Evolutionary conservation across 2,113 vertebrate genomes (phyloP).

Genomic region (Gila orcuttii): DNA sequence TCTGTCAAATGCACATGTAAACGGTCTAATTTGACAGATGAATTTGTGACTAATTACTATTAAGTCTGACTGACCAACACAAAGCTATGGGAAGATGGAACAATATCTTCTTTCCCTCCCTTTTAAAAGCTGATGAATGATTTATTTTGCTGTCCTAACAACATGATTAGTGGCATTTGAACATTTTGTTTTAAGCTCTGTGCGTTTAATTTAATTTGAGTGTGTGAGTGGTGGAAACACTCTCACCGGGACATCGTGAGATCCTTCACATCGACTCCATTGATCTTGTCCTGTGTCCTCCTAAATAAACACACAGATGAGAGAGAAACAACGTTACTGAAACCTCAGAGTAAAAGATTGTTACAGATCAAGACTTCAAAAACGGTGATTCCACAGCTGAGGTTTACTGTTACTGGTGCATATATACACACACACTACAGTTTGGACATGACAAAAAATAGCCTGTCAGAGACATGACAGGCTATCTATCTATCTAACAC

Average conservation of each 20-base stretch:
- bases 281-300: background rate
- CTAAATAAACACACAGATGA: background rate
- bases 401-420: background rate
- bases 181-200: background rate
- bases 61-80: background rate
- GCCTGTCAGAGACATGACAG: no score
- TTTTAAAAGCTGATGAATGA: background rate
- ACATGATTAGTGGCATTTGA: background rate
- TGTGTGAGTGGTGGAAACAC: background rate
- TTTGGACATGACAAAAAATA: no score
- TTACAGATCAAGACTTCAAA: background rate
- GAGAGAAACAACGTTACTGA: background rate
- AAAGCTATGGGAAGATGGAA: background rate
- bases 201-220: background rate
- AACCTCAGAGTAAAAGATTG: background rate
- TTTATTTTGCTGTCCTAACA: background rate
- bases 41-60: background rate
- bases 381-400: background rate
- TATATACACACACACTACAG: background rate
- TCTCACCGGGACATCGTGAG: background rate
- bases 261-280: background rate
- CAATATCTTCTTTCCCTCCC: background rate
- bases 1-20: background rate
- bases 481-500: no score
- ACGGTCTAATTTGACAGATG: background rate